Evolutionary conservation across 1,140 invertebrate species (phyloP).

Genomic region (Chironomus tepperi): DNA sequence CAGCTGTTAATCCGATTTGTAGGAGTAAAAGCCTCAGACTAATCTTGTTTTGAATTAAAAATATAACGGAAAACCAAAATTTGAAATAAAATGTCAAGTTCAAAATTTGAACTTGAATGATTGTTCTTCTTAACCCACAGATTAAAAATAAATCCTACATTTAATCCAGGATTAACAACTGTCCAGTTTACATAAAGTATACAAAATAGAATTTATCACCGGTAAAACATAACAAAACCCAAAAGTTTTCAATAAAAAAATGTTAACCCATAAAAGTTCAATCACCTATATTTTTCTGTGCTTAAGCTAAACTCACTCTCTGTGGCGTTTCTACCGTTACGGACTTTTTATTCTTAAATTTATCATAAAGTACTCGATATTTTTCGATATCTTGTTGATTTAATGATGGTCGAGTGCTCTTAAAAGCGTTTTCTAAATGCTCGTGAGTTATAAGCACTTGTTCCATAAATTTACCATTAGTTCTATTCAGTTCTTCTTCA

Average conservation of each 20-base stretch:
- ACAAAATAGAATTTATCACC: not conserved
- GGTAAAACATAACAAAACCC: too few species aligned
- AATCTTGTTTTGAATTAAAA: too few species aligned
- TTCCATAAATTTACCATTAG: conserved; percentile 30
- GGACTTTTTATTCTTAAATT: not conserved
- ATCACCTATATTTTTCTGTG: not conserved
- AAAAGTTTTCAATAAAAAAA: too few species aligned
- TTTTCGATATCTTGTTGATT: conserved; percentile 37
- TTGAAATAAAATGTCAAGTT: not conserved
- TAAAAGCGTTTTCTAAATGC: conserved; percentile 48
- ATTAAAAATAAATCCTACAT: too few species aligned
- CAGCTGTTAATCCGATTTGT: not conserved
- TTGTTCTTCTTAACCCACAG: too few species aligned
- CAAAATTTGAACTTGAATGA: not conserved
- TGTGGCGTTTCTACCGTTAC: not conserved
- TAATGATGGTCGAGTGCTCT: conserved; percentile 57
- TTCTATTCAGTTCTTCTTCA: conserved; percentile 36
- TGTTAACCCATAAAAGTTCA: not conserved
- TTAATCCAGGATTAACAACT: too few species aligned
- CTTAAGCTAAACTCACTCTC: not conserved
- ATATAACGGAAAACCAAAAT: not conserved
- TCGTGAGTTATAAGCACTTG: conserved; percentile 38
- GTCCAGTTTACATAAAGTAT: too few species aligned
- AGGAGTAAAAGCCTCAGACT: too few species aligned
- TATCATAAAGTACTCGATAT: conserved; percentile 21